These are phyloP conservation scores for Agelas oroides DNA, from an alignment of 37 sponge, comb jelly and placozoan species.

Conservation along the genomic window DNA sequence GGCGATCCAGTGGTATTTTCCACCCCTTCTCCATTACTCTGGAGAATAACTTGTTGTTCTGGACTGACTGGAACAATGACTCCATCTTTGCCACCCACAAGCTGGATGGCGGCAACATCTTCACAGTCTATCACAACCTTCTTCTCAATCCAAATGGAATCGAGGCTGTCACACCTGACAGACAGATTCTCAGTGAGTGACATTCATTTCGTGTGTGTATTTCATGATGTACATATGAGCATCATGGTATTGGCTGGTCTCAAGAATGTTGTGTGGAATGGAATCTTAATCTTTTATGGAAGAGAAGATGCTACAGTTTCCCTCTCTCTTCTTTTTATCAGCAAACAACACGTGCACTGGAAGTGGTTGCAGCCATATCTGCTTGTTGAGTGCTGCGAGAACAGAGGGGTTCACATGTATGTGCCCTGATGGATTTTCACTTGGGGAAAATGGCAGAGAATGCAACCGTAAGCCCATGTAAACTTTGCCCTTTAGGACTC, in stretches of 20 bases:
- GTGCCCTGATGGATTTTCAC: slow-evolving; percentile 66
- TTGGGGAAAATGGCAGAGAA: no score
- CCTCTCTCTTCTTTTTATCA: no score
- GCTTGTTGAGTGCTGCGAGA: slow-evolving; percentile 39
- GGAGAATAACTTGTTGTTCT: slow-evolving; percentile 55
- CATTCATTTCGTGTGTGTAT: no score
- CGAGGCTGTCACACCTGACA: slow-evolving; percentile 6
- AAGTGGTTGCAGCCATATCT: slow-evolving; percentile 80
- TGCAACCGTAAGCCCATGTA: no score
- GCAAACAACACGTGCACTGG: no score
- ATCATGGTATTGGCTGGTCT: no score
- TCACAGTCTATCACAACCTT: not conserved
- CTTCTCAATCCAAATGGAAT: slow-evolving; percentile 37
- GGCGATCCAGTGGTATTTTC: not conserved
- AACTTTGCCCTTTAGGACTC: no score
- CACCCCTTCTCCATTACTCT: slow-evolving; percentile 69
- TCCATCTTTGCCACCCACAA: slow-evolving; percentile 38
- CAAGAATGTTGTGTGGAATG: no score
- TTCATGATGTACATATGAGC: no score
- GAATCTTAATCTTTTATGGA: no score
- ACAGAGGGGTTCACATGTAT: slow-evolving; percentile 39
- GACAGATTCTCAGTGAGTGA: slow-evolving; percentile 31
- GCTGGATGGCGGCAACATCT: not conserved
- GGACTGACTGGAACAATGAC: slow-evolving; percentile 73
- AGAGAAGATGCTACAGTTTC: no score